Evolutionary conservation across 2,888 invertebrate species (phyloP), one percentile per base, ranked within the genome.

Genomic region (Stramonita haemastoma): DNA sequence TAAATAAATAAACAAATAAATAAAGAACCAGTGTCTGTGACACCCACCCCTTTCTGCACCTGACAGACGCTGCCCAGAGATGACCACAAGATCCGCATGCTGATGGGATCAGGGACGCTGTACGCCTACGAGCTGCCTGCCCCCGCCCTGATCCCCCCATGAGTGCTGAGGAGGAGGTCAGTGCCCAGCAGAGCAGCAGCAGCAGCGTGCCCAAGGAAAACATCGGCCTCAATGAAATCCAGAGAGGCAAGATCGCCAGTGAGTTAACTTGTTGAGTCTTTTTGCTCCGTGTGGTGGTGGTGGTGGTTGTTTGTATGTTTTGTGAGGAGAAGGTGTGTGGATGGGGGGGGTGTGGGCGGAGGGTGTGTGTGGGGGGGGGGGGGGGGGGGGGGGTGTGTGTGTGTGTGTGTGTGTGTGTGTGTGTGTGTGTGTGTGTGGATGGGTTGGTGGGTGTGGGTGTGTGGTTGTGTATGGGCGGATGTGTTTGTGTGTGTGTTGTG

Each of bases 111-210:
- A 11, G 95, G 96, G 85, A 93, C 95, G 56, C 96, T 98, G 91
- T 97, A 97, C 95, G 97, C 97, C 19, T 98, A 97, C 96, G 97
- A 98, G 96, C 95, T 98, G 92, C 97, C 97, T 87, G 96, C 96
- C 22, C 92, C 93, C 0, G 92, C 94, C 22, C 93, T 93, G 15
- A 95, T 95, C 90, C 93, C 93, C 77, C 94, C 77, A 92, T 95
- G 90, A 91, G 94, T 36, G 94, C 93, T 19, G 94, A 94, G 89
- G 95, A 95, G 86, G 90, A 91, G 70, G 91, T 56, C 26, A 70
- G 32, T n/a, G 46, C 56, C 22, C 77, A 56, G 66, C 36, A 56
- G 34, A 83, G 73, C 57, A 17, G 70, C 70, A 70, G 26, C 2
- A n/a, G 13, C 26, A 66, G 32, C 73, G 60, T 70, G 32, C 32